Evolutionary conservation across 2,797 vertebrate species (phyloP).

Genomic region (Harpagifer antarcticus): DNA sequence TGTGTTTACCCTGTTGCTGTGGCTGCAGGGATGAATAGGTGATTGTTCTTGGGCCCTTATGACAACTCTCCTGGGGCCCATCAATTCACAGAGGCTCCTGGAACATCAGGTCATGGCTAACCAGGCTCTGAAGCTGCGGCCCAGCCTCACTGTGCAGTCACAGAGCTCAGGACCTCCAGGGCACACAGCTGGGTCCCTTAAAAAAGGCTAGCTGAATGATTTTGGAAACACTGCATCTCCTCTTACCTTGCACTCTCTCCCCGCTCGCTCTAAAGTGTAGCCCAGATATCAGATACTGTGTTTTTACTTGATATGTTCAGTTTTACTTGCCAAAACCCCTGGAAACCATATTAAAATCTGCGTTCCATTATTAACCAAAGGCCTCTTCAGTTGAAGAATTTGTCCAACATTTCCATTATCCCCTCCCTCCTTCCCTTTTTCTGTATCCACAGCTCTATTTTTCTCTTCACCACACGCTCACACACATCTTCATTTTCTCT

Average conservation of each 20-base stretch:
- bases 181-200: constrained; percentile 81
- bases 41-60: constrained; percentile 75
- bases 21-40: constrained; percentile 78
- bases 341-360: constrained; percentile 79
- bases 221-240: constrained; percentile 81
- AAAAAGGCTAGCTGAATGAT: constrained; percentile 74
- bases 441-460: constrained; percentile 27
- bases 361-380: constrained; percentile 74
- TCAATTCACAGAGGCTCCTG: constrained; percentile 78
- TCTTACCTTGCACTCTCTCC: constrained; percentile 71
- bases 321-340: constrained; percentile 78
- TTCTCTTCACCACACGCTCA: constrained; percentile 70
- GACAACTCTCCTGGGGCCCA: constrained; percentile 79
- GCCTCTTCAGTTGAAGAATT: constrained; percentile 67
- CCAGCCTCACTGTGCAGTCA: constrained; percentile 65
- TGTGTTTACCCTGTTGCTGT: constrained; percentile 49
- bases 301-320: constrained; percentile 75
- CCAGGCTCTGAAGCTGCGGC: constrained; percentile 61
- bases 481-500: constrained; percentile 75
- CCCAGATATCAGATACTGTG: constrained; percentile 76
- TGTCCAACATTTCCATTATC: constrained; percentile 79
- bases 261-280: constrained; percentile 45
- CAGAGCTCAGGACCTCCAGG: constrained; percentile 76
- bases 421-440: constrained; percentile 43
- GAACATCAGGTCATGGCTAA: constrained; percentile 82